These are phyloP conservation scores for Conus canariensis DNA, from an alignment of 2,888 invertebrate species.

Conservation along the genomic window DNA sequence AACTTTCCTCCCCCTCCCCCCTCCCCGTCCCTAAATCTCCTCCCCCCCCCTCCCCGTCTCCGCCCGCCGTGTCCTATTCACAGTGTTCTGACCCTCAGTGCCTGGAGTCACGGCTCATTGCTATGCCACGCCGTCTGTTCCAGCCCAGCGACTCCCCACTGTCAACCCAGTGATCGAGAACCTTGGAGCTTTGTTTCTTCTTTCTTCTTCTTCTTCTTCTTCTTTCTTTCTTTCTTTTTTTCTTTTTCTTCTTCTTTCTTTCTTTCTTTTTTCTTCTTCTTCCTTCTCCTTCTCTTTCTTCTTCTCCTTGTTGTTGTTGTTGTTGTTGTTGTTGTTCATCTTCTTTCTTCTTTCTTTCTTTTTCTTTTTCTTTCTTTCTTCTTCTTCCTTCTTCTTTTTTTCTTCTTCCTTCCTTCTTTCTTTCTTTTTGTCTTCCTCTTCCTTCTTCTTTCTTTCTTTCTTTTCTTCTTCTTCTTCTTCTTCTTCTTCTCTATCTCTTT, in stretches of 20 bases:
- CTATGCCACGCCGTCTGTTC: background rate
- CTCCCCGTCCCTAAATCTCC: background rate
- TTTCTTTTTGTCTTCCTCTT: background rate
- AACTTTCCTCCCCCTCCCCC: too few species aligned
- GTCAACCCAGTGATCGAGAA: background rate
- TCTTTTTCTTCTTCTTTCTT: background rate
- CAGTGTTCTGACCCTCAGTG: too few species aligned
- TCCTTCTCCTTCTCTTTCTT: background rate
- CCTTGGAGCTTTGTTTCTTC: too few species aligned
- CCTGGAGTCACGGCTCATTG: too few species aligned
- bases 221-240: too few species aligned
- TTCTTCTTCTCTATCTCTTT: background rate
- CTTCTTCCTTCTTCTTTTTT: too few species aligned
- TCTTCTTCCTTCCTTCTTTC: background rate
- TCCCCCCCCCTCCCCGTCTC: background rate
- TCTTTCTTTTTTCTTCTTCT: background rate
- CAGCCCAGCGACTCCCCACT: background rate
- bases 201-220: too few species aligned
- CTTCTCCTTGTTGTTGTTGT: background rate
- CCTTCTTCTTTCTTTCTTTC: background rate
- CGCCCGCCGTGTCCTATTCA: too few species aligned
- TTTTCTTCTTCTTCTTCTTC: background rate
- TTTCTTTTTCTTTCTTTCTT: background rate
- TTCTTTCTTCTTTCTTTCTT: background rate
- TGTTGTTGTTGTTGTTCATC: too few species aligned